Evolutionary conservation across 2,797 vertebrate genomes (phyloP).

Genomic region (Microctenopoma steveboyesi): DNA sequence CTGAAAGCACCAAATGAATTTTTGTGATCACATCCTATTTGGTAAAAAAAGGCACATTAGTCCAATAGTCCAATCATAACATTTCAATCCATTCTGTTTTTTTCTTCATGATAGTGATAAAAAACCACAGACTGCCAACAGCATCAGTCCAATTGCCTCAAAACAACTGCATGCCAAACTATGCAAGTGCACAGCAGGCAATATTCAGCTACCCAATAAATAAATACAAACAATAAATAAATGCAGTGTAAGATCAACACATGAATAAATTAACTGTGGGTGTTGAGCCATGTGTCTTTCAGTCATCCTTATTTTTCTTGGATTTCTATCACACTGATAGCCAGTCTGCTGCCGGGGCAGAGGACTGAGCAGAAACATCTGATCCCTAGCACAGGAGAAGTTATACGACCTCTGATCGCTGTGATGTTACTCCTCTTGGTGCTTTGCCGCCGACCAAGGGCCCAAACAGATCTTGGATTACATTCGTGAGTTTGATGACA

Average conservation of each 20-base stretch:
- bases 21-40: constrained; percentile 75
- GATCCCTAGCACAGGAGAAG: constrained; percentile 15
- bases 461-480: constrained; percentile 64
- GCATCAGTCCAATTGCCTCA: constrained; percentile 46
- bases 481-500: constrained; percentile 71
- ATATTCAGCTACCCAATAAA: constrained; percentile 82
- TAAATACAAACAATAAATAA: constrained; percentile 87
- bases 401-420: constrained; percentile 30
- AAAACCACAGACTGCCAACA: constrained; percentile 56
- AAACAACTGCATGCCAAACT: constrained; percentile 56
- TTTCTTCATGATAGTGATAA: constrained; percentile 45
- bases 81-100: constrained; percentile 52
- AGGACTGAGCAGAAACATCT: constrained; percentile 13
- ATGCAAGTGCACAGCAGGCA: constrained; percentile 64
- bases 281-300: constrained; percentile 55
- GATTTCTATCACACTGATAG: constrained; percentile 30
- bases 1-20: constrained; percentile 63
- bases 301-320: constrained; percentile 50
- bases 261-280: constrained; percentile 82
- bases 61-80: constrained; percentile 68
- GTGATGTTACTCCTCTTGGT: constrained; percentile 29
- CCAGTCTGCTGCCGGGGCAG: constrained; percentile 18
- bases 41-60: constrained; percentile 85
- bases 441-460: constrained; percentile 22
- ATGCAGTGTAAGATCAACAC: constrained; percentile 75